Evolutionary conservation across 2,888 invertebrate species (phyloP).

Genomic region (Pseudococcus jackbeardsleyi): DNA sequence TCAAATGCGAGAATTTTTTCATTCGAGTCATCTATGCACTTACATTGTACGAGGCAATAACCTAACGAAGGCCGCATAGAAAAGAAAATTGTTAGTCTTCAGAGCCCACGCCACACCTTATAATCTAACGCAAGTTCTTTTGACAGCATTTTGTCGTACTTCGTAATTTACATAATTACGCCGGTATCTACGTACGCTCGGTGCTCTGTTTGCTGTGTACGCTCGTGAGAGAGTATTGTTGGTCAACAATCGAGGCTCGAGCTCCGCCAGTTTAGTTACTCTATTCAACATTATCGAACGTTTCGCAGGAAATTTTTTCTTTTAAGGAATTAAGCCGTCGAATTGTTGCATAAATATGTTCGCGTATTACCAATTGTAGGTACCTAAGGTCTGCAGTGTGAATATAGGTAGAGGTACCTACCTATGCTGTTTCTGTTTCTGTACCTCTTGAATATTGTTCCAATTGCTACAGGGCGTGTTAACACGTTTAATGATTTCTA

Average conservation of each 20-base stretch:
- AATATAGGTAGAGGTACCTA: background rate
- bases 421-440: background rate
- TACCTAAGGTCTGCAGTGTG: background rate
- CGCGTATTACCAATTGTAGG: background rate
- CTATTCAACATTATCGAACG: conserved; percentile 29
- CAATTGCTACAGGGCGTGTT: background rate
- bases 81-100: conserved; percentile 4
- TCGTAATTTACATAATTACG: conserved; percentile 43
- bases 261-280: background rate
- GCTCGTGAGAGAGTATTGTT: conserved; percentile 40
- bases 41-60: background rate
- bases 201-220: background rate
- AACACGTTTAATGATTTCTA: conserved; percentile 30
- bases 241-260: conserved; percentile 19
- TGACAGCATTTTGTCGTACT: conserved; percentile 34
- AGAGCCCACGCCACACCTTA: background rate
- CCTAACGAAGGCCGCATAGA: conserved; percentile 27
- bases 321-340: background rate
- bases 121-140: background rate
- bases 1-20: background rate
- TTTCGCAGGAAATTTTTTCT: conserved; percentile 6
- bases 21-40: background rate
- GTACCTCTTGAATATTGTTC: background rate
- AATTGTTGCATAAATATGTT: background rate
- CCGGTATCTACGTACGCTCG: background rate